Base-by-base conservation (phyloP, 2,888 invertebrate species). In the Eupithecia pulchellata region DNA sequence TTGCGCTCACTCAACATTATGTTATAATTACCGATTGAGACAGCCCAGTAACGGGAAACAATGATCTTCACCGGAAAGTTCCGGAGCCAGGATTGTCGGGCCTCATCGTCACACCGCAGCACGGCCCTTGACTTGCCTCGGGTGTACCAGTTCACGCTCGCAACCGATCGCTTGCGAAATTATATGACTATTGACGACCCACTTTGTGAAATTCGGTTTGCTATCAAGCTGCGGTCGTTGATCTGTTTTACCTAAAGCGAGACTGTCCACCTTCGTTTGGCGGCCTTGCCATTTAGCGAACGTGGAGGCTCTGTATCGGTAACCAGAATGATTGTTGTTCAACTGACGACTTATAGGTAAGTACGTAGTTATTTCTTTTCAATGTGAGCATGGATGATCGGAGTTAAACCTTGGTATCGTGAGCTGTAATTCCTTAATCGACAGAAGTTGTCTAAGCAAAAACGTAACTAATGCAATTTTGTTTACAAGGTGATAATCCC, bases 151-250 rank as follows among this genome's bases (percentile, higher is more conserved):
- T 92, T 90, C 86, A 91, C 89, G 91, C 91, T 92, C 91, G 91
- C 91, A 87, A 89, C 92, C 91, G 89, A 91, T 92, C 89, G 90
- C 88, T 93, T 93, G 91, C 91, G 92, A 94, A 93, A 94, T 93
- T 89, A 88, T 91, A 89, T 91, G 91, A 14, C 61, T 61, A 61
- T 61, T 34, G 61, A 92, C 91, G 93, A 90, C 93, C 93, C 88
- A 93, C 91, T 93, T 92, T 86, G 87, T 80, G 85, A 90, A 91
- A 90, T 93, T 92, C 91, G 86, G 91, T 92, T 89, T 86, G 84
- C 84, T 86, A 86, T 86, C 88, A 85, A 86, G 87, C 85, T 85
- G 85, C 84, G 85, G 84, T 86, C 82, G 82, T 80, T 86, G 86
- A 76, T 81, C 83, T 88, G 89, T 42, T 90, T 91, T 87, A 89